phyloP scores from a whole-genome alignment of 2,113 vertebrate genomes.

The Junco hyemalis region DNA sequence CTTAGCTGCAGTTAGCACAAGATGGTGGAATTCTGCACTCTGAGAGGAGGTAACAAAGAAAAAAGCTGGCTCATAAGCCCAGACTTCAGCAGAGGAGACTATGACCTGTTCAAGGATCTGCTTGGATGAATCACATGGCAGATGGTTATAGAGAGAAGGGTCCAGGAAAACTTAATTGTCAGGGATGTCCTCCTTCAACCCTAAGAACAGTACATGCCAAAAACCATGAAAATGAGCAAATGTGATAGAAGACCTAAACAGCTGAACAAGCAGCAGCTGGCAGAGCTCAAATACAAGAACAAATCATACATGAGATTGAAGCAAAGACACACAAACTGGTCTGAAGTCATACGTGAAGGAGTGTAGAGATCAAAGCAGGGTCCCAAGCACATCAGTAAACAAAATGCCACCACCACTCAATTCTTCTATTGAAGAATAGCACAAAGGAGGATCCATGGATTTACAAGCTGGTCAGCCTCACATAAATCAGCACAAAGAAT shows the following conservation, averaged over 20 bases:
- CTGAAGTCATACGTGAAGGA: neutral
- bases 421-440: neutral
- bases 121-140: neutral
- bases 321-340: neutral
- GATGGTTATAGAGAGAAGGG: neutral
- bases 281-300: neutral
- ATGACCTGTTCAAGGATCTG: neutral
- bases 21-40: neutral
- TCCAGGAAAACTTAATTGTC: neutral
- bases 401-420: neutral
- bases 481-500: neutral
- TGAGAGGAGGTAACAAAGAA: neutral
- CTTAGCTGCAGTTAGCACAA: neutral
- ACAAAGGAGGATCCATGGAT: neutral
- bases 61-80: neutral
- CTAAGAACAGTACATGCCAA: neutral
- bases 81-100: neutral
- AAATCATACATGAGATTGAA: neutral
- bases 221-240: neutral
- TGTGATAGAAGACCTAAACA: rapidly evolving
- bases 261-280: neutral
- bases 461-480: neutral
- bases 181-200: neutral
- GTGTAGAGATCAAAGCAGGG: neutral
- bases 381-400: neutral